A percentile compares a stretch with the other conserved stretches of the same genome.
Conservation (phyloP, 2,888 invertebrate species). For the Drosophila pegasa region DNA sequence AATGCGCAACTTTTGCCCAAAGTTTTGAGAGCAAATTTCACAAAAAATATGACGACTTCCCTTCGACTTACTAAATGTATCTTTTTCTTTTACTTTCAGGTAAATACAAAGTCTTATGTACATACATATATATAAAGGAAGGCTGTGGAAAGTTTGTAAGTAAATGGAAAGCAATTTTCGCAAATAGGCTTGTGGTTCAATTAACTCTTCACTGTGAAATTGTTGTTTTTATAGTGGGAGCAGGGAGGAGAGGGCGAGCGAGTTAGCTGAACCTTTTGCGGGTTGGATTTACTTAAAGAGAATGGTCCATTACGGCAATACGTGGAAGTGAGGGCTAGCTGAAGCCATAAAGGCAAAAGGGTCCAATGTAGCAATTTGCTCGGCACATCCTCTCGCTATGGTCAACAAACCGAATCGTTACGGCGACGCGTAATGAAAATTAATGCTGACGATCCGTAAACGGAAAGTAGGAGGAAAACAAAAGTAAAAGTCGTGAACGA, state of each 20-base stretch:
- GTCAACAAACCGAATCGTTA: slow-evolving; percentile 79
- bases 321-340: slow-evolving; percentile 28
- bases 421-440: slow-evolving; percentile 77
- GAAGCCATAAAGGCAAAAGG: slow-evolving; percentile 58
- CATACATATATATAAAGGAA: neutral
- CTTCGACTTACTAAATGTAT: neutral
- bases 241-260: neutral
- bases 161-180: slow-evolving; percentile 27
- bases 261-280: slow-evolving; percentile 40
- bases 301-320: slow-evolving; percentile 58
- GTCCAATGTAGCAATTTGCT: slow-evolving; percentile 60
- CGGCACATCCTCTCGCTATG: slow-evolving; percentile 51
- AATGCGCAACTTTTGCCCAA: neutral
- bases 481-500: slow-evolving; percentile 61
- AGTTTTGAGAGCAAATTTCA: neutral
- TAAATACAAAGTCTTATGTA: slow-evolving; percentile 31
- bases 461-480: slow-evolving; percentile 48
- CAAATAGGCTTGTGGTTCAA: slow-evolving; percentile 52
- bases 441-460: slow-evolving; percentile 81
- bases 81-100: slow-evolving; percentile 47
- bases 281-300: slow-evolving; percentile 63
- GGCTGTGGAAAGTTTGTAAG: slow-evolving; percentile 20
- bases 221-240: slow-evolving; percentile 36
- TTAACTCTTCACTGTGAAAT: slow-evolving; percentile 46
- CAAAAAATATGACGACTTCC: neutral